phyloP scores from a whole-genome alignment of 2,797 vertebrate genomes.

The Gambusia yucatana region DNA sequence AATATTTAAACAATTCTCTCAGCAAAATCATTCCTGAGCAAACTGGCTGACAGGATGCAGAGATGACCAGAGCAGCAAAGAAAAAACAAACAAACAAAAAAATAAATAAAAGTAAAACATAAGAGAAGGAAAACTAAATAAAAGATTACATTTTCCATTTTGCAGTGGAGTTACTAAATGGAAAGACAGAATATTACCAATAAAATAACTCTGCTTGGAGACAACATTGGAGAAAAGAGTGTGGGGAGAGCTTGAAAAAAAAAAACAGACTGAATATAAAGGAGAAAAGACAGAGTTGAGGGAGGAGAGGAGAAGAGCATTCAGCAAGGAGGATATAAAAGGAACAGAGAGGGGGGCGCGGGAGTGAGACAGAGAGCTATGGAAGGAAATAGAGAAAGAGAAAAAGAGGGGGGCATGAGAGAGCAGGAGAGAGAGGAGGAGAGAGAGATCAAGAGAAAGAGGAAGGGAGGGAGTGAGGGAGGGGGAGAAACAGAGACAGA shows the following conservation, averaged over 20 bases:
- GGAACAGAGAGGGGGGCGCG: conserved; percentile 80
- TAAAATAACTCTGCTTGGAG: conserved; percentile 81
- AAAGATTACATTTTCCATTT: conserved; percentile 77
- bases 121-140: conserved; percentile 69
- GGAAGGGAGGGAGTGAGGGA: conserved; percentile 60
- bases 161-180: conserved; percentile 73
- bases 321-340: conserved; percentile 86
- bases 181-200: conserved; percentile 80
- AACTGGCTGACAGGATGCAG: conserved; percentile 61
- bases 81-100: conserved; percentile 21
- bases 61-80: conserved; percentile 64
- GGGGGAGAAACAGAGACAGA: conserved; percentile 80
- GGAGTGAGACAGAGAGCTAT: conserved; percentile 78
- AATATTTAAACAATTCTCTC: conserved; percentile 51
- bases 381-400: conserved; percentile 76
- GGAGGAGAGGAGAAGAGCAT: conserved; percentile 85
- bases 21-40: conserved; percentile 55
- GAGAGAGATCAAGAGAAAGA: conserved; percentile 72
- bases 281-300: conserved; percentile 84
- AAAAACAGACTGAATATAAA: conserved; percentile 80
- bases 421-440: conserved; percentile 62
- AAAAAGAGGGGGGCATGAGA: conserved; percentile 67
- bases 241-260: conserved; percentile 79
- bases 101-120: conserved; percentile 20
- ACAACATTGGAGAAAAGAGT: conserved; percentile 80